Evolutionary conservation across 2,888 invertebrate species (phyloP).

Genomic region (Scaeva pyrastri): DNA sequence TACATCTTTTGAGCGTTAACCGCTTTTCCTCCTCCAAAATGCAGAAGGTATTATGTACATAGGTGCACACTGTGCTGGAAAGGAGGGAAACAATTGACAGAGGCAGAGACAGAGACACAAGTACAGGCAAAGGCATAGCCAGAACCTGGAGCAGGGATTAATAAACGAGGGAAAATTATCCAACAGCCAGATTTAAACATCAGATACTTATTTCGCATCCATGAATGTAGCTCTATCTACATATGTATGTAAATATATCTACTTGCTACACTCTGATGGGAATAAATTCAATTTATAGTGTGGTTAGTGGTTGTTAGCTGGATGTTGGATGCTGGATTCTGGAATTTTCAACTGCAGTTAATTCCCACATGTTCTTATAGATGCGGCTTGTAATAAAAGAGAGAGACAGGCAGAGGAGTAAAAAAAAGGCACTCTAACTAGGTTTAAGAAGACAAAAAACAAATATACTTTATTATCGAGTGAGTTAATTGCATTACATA

Average conservation of each 20-base stretch:
- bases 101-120: not conserved
- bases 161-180: constrained; percentile 28
- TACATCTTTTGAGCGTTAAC: constrained; percentile 61
- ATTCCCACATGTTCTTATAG: constrained; percentile 35
- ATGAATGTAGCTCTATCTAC: not conserved
- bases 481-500: constrained; percentile 64
- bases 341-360: constrained; percentile 40
- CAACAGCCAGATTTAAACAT: constrained; percentile 45
- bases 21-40: constrained; percentile 51
- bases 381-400: no score
- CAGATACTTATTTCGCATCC: constrained; percentile 21
- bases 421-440: constrained; percentile 12
- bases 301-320: not conserved
- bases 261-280: not conserved
- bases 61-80: not conserved
- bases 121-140: not conserved
- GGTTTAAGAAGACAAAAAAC: not conserved
- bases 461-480: constrained; percentile 26
- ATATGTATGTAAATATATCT: not conserved
- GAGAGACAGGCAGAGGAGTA: not conserved
- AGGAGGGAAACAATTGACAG: not conserved
- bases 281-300: constrained; percentile 50
- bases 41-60: not conserved
- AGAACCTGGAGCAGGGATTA: not conserved
- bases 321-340: not conserved